phyloP scores from a whole-genome alignment of 2,113 vertebrate species.

The Copsychus sechellarum region DNA sequence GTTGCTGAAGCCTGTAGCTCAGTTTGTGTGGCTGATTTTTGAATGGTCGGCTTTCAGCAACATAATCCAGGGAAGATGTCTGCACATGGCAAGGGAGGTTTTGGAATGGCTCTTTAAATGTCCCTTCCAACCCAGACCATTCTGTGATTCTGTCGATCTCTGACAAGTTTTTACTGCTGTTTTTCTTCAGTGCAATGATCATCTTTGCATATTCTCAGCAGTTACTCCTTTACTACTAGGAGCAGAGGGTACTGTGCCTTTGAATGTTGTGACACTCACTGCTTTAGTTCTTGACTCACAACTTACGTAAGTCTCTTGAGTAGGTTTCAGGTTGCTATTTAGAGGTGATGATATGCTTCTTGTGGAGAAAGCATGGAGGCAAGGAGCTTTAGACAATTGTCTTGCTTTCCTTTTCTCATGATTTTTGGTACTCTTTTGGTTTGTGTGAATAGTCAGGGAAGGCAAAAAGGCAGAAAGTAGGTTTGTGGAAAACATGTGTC shows the following conservation, averaged over 20 bases:
- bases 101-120: neutral
- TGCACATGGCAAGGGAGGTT: neutral
- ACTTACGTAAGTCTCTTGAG: slow-evolving; percentile 53
- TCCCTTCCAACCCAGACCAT: neutral
- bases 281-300: slow-evolving; percentile 43
- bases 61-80: neutral
- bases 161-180: neutral
- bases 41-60: neutral
- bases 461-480: neutral
- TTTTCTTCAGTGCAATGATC: neutral
- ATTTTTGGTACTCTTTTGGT: neutral
- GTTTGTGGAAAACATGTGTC: neutral
- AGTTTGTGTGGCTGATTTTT: neutral
- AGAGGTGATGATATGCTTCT: slow-evolving; percentile 35
- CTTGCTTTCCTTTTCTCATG: neutral
- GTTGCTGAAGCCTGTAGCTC: neutral
- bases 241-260: slow-evolving; percentile 51
- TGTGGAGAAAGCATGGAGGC: neutral
- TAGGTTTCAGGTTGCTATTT: slow-evolving; percentile 66
- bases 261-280: slow-evolving; percentile 43
- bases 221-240: slow-evolving; percentile 28
- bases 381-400: neutral
- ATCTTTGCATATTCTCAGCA: neutral
- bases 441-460: neutral
- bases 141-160: neutral